Evolutionary conservation across 1,140 invertebrate species (phyloP), one percentile per base, ranked within the genome.

Genomic region (Aphelenchoides fujianensis): DNA sequence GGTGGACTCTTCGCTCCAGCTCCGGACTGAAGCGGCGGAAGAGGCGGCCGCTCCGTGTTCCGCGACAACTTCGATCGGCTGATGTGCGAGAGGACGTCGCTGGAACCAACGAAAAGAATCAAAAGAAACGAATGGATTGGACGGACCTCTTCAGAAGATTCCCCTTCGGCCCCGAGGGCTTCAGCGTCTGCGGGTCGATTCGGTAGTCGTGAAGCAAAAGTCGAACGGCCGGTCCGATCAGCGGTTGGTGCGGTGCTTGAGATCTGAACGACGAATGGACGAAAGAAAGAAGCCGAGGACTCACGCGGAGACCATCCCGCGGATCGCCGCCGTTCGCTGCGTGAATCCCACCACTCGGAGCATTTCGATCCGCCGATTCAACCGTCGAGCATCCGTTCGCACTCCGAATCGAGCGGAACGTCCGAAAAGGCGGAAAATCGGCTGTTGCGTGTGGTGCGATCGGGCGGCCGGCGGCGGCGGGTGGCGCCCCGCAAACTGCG

Each of bases 151-250:
- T 66, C 3, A 66, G 7, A 1, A 66, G 16, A 36, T 66, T 66
- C 53, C 63, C 63, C 7, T 37, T 64, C 1, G 63, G 63, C 30
- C 63, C 63, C n/a, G 63, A n/a, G 23, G 63, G 16, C 63, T 66
- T 35, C 32, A 66, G 16, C 19, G 1, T 30, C 1, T 66, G 3
- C 16, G 31, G n/a, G 53, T 37, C 36, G 31, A 66, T 66, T 66
- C 32, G 32, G 53, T 66, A 66, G 63, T 66, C 63, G 31, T 66
- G 63, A 32, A 66, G 63, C 16, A 66, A 30, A 2, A 66, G 36
- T n/a, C 63, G 63, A 30, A 66, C 63, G 16, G 63, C 63, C n/a
- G 63, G 63, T 16, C 63, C 63, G 32, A 66, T 37, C 1, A 66
- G 7, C 5, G 55, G 28, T 59, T 59, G 55, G 28, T 19, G 5